These are phyloP conservation scores for Chinchilla lanigera DNA, from an alignment of 2,113 vertebrate species.

Conservation along the genomic window DNA sequence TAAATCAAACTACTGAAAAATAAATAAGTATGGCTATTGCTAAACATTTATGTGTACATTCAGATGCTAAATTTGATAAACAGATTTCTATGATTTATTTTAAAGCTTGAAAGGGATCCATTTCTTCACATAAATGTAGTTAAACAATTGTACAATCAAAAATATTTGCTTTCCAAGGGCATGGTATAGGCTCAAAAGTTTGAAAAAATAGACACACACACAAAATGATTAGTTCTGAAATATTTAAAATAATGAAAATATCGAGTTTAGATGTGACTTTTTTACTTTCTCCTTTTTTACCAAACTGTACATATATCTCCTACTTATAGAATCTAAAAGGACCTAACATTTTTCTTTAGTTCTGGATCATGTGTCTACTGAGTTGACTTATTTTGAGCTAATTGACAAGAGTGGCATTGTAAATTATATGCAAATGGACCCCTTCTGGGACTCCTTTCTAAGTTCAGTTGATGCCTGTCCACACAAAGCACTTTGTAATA, in stretches of 20 bases:
- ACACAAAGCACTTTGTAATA: conserved; percentile 56
- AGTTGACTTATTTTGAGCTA: conserved; percentile 48
- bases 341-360: background rate
- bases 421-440: conserved; percentile 58
- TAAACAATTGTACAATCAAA: background rate
- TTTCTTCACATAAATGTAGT: background rate
- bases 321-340: background rate
- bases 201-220: background rate
- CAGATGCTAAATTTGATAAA: background rate
- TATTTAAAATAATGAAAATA: background rate
- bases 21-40: background rate
- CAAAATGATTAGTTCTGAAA: background rate
- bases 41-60: background rate
- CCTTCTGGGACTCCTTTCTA: conserved; percentile 38
- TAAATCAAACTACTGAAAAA: background rate
- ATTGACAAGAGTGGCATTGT: conserved; percentile 48
- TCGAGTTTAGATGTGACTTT: background rate
- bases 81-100: background rate
- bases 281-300: background rate
- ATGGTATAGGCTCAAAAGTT: background rate
- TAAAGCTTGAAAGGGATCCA: background rate
- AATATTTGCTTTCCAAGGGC: background rate
- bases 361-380: background rate
- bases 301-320: background rate
- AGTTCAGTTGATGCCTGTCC: conserved; percentile 59